These are phyloP conservation scores for Toxotes chatareus DNA, from an alignment of 2,113 vertebrate genomes.

Conservation along the genomic window DNA sequence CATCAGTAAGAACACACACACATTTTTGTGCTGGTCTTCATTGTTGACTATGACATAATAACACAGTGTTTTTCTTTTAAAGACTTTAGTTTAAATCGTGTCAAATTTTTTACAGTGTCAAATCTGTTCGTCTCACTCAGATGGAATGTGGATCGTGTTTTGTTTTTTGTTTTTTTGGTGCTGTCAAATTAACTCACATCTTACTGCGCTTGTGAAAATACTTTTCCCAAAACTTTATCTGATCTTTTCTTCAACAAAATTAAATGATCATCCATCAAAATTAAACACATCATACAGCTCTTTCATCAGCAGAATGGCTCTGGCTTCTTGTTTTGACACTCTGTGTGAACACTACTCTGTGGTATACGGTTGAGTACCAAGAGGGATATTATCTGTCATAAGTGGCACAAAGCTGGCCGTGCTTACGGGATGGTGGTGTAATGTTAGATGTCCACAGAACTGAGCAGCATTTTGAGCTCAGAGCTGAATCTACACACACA, in stretches of 20 bases:
- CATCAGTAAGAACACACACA: constrained; percentile 90
- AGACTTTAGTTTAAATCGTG: background rate
- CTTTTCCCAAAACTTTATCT: background rate
- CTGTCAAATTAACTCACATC: background rate
- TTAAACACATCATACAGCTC: background rate
- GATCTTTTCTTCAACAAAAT: background rate
- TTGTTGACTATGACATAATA: background rate
- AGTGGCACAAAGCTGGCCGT: constrained; percentile 32
- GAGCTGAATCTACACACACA: background rate
- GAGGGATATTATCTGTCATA: constrained; percentile 25
- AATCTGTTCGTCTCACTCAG: background rate
- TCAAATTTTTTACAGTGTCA: background rate
- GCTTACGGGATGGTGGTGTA: constrained; percentile 17
- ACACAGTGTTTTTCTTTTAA: background rate
- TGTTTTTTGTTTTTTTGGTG: too few relatives aligned
- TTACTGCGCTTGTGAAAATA: background rate
- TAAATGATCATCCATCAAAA: background rate
- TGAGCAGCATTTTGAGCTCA: background rate
- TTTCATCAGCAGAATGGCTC: background rate
- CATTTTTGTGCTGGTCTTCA: background rate
- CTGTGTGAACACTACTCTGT: constrained; percentile 14
- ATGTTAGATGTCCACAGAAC: constrained; percentile 41
- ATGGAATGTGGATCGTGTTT: background rate
- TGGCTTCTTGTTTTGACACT: background rate
- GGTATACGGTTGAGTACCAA: constrained; percentile 24